Evolutionary conservation across 2,113 vertebrate species (phyloP).

Genomic region (Eptesicus fuscus): DNA sequence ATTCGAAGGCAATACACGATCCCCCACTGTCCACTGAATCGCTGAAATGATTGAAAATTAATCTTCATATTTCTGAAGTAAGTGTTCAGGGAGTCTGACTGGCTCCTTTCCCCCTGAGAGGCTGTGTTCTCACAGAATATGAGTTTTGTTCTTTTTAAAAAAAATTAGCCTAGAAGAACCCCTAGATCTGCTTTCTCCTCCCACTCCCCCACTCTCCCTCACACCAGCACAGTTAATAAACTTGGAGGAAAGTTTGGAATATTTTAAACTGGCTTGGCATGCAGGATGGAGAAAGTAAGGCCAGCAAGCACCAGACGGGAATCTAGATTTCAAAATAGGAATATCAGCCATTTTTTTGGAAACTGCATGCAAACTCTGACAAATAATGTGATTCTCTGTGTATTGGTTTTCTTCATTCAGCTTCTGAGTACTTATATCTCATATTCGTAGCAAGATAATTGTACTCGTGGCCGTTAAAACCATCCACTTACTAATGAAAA

Average conservation of each 20-base stretch:
- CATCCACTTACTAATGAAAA: conserved; percentile 56
- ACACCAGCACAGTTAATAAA: conserved; percentile 73
- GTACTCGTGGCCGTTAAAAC: conserved; percentile 19
- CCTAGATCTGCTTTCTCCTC: neutral
- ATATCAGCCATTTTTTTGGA: conserved; percentile 49
- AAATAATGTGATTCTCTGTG: conserved; percentile 49
- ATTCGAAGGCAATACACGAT: conserved; percentile 44
- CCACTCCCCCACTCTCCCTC: neutral
- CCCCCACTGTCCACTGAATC: conserved; percentile 27
- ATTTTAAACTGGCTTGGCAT: conserved; percentile 76
- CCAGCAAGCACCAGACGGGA: conserved; percentile 39
- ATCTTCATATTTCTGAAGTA: conserved; percentile 67
- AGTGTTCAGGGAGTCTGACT: conserved; percentile 49
- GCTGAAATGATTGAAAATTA: conserved; percentile 66
- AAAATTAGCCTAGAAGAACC: conserved; percentile 56
- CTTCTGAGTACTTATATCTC: neutral
- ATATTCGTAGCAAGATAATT: conserved; percentile 24
- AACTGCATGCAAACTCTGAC: conserved; percentile 49
- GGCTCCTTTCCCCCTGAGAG: conserved; percentile 30
- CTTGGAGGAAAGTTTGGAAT: conserved; percentile 79
- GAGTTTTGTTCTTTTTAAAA: conserved; percentile 69
- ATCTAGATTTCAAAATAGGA: conserved; percentile 49
- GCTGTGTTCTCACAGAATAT: conserved; percentile 53
- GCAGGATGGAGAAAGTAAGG: conserved; percentile 71
- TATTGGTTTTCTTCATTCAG: conserved; percentile 42